Evolutionary conservation across 2,888 invertebrate species (phyloP), one percentile per base, ranked within the genome.

Genomic region (Bombyx huttoni): DNA sequence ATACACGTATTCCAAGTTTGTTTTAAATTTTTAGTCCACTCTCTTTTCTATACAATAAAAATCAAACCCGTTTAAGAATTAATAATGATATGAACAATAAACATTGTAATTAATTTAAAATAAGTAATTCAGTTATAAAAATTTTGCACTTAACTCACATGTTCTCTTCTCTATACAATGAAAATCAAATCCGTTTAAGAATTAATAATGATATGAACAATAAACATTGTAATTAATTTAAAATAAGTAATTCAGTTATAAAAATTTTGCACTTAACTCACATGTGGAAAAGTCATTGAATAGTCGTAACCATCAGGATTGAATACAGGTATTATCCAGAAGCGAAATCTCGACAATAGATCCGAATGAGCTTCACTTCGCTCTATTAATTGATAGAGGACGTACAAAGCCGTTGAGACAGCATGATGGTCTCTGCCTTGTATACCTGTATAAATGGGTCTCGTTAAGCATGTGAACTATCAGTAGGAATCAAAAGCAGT

Each of bases 251-350:
- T 24, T 24, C 0, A 24, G 24, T 24, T 3, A 24, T 24, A 24
- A 24, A 24, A 24, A 40, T 3, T 13, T 47, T 52, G 3, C 46
- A 8, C 47, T 13, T 24, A 49, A 70, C 75, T 51, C 68, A 88
- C 87, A 24, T 78, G 75, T n/a, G 82, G 78, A 62, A 88, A 87
- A 1, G 82, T 85, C 75, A 80, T 80, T 3, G 87, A 82, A 57
- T 87, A 88, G 53, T 86, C 86, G 56, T 87, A 88, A 54, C 87
- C 87, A 58, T 88, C 87, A 0, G 87, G 88, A 56, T 88, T 88
- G 54, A 88, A 84, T 12, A 88, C 82, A 7, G 87, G 87, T 51
- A 88, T 74, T 9, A 88, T 57, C 87, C 86, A 87, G 58, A 88
- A 87, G 0, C 87, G 75, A 56, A 74, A 87, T 62, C 78, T 81